Conservation (phyloP, 2,113 vertebrate genomes). For the Ciconia stormi region DNA sequence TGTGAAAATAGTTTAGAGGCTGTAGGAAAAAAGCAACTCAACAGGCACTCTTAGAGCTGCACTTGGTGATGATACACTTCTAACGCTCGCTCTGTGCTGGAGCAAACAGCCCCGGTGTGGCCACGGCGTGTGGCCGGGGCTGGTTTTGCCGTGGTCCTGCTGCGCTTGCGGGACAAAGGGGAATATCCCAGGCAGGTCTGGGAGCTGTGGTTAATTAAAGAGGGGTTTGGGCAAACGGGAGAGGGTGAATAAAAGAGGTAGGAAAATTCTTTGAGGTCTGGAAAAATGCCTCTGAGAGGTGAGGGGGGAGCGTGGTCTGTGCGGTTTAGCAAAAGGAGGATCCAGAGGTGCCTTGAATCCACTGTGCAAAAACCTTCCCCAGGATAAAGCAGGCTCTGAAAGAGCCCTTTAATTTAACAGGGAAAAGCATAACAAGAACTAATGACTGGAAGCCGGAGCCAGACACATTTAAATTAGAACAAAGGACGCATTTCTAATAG, state of each 20-base stretch:
- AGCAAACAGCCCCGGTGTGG: rapidly evolving
- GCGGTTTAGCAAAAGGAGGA: neutral
- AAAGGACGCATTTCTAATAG: conserved; percentile 34
- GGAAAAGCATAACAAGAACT: neutral
- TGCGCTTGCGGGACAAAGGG: neutral
- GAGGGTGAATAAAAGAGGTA: neutral
- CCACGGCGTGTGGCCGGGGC: neutral
- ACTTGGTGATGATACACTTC: rapidly evolving
- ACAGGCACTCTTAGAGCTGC: neutral
- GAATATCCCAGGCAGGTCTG: neutral
- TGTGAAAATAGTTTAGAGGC: neutral
- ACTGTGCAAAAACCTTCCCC: neutral
- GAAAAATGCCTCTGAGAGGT: neutral
- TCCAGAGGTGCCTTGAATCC: neutral
- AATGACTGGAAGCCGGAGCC: neutral
- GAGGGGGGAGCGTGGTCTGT: rapidly evolving
- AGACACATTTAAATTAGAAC: conserved; percentile 23
- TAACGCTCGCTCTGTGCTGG: rapidly evolving
- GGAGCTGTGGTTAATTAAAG: neutral
- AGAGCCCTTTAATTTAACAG: neutral
- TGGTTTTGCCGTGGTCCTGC: rapidly evolving
- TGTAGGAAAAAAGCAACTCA: neutral
- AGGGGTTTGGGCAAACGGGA: neutral
- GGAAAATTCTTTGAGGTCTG: neutral
- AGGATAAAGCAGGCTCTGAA: neutral